phyloP scores from a whole-genome alignment of 2,797 vertebrate species.

The Chrysocyon brachyurus region DNA sequence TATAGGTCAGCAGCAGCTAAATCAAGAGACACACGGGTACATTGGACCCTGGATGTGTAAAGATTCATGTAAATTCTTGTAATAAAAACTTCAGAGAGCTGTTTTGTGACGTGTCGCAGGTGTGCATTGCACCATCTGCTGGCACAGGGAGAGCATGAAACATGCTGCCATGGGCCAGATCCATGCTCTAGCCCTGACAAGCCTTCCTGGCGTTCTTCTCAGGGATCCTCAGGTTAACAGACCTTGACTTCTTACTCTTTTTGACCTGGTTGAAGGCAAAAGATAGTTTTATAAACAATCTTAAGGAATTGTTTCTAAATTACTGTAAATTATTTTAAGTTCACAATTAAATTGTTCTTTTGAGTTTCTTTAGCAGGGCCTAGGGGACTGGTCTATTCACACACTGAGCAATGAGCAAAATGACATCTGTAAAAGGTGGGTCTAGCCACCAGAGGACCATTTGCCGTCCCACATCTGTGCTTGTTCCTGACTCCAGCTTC shows the following conservation, averaged over 20 bases:
- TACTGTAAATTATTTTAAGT: neutral
- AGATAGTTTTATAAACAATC: neutral
- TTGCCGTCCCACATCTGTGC: neutral
- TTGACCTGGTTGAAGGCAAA: neutral
- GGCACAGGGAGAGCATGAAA: slow-evolving; percentile 38
- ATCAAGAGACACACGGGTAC: neutral
- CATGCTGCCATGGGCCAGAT: neutral
- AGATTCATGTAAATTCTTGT: neutral
- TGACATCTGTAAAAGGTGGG: neutral
- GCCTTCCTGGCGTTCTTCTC: neutral
- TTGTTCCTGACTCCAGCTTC: neutral
- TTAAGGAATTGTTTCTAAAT: neutral
- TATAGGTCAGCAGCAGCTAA: neutral
- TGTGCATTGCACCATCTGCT: slow-evolving; percentile 82
- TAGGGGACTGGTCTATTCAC: neutral
- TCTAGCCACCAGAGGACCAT: neutral
- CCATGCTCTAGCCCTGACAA: neutral
- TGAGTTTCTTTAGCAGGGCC: neutral
- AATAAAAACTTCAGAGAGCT: slow-evolving; percentile 66
- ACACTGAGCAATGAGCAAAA: neutral
- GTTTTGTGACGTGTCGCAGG: slow-evolving; percentile 72
- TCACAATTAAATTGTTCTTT: neutral
- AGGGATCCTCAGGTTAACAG: neutral
- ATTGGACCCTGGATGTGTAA: neutral
- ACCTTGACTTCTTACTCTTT: neutral